Base-by-base conservation (phyloP, 1,140 invertebrate genomes). In the Spodoptera frugiperda region DNA sequence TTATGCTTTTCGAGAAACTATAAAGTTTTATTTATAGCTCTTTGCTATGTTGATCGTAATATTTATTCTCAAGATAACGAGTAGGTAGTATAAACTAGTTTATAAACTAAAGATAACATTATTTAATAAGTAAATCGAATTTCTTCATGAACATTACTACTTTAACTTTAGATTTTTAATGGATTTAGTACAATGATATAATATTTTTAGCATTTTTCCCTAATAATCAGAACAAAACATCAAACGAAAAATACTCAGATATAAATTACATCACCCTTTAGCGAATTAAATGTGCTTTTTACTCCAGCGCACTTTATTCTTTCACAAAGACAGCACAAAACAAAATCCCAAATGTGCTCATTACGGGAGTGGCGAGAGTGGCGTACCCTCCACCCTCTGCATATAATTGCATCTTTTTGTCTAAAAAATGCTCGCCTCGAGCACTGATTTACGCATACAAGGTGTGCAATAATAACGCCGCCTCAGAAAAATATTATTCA, bases 381-480 rank as follows among this genome's bases (percentile, higher is more conserved):
- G 54, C 71, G 49, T 55, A 72, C 72, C 77, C 79, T 81, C 77
- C 77, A 77, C 78, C 84, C 80, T 88, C 87, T 92, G 87, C 88
- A 89, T 90, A 90, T 91, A 91, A 91, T 92, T 91, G 90, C 90
- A 89, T 93, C 87, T 92, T 90, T 91, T 70, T 88, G 82, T 88
- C 82, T 91, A 84, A 89, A 89, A 88, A 91, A 89, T 90, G 82
- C 77, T 85, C 77, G 87, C 90, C 84, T 78, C 82, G 63, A 84
- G 89, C 89, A 78, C 87, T 92, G 92, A 92, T 93, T 92, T 93
- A 92, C 90, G 92, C 89, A 89, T 92, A 89, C 90, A 90, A 91
- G 91, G 89, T 91, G 89, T 91, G 88, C 87, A 90, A 90, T 90
- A 91, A 92, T 92, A 92, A 92, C 79, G 86, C 85, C 80, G 87